phyloP scores from a whole-genome alignment of 2,113 vertebrate genomes.

The Entomyzon cyanotis region DNA sequence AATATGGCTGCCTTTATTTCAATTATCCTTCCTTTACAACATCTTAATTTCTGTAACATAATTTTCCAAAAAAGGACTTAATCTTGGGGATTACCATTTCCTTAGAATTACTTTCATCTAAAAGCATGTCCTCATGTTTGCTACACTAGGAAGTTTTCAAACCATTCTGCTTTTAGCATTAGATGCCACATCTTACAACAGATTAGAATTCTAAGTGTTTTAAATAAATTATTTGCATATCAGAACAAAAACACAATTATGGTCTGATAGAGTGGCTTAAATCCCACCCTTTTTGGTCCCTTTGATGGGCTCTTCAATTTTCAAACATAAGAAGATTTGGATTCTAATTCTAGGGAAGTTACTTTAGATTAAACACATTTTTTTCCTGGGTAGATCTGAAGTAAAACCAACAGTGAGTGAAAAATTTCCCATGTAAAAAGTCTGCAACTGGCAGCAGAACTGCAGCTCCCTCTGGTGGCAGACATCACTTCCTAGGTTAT shows the following conservation, averaged over 20 bases:
- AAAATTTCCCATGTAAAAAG: background rate
- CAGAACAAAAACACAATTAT: background rate
- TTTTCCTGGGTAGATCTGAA: background rate
- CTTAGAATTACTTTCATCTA: background rate
- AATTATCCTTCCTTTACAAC: background rate
- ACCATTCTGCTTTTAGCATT: background rate
- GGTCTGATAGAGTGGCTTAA: background rate
- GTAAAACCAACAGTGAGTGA: background rate
- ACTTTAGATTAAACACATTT: background rate
- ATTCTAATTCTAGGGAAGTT: background rate
- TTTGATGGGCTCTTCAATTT: background rate
- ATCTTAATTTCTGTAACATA: background rate
- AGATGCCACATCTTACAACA: background rate
- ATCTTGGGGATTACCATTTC: background rate
- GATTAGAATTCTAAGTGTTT: background rate
- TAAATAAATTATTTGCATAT: background rate
- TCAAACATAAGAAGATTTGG: background rate
- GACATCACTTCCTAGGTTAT: fast-evolving
- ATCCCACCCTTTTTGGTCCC: background rate
- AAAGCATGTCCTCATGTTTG: background rate
- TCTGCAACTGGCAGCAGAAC: background rate
- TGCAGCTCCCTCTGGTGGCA: constrained; percentile 69
- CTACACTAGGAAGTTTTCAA: background rate
- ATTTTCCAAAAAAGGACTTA: background rate
- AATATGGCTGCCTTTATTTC: background rate